These are phyloP conservation scores for Notarius quadriscutis DNA, from an alignment of 2,113 vertebrate genomes.

Conservation along the genomic window DNA sequence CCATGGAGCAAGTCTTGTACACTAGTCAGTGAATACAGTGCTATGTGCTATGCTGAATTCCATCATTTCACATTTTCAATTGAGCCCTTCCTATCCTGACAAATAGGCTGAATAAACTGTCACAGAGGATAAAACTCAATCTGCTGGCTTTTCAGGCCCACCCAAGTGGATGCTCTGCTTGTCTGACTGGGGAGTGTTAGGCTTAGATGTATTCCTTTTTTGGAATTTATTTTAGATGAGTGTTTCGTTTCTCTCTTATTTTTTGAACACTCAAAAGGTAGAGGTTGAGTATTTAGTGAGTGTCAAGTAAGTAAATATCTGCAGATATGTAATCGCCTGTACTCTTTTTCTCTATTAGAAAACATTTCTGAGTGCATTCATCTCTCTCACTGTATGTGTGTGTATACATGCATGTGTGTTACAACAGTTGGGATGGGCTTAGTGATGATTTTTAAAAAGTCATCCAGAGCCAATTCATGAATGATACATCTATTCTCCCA, in stretches of 20 bases:
- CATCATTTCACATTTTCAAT: conserved; percentile 19
- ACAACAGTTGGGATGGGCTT: conserved; percentile 20
- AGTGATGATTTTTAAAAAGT: conserved; percentile 32
- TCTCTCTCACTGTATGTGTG: not conserved
- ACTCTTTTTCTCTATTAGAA: not conserved
- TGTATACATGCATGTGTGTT: not conserved
- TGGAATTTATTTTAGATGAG: not conserved
- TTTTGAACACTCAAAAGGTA: not conserved
- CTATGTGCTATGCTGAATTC: conserved; percentile 22
- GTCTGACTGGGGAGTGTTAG: conserved; percentile 8
- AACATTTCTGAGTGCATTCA: not conserved
- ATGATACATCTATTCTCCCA: conserved; percentile 33
- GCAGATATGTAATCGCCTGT: not conserved
- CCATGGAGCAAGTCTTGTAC: conserved; percentile 18
- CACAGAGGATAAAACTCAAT: conserved; percentile 39
- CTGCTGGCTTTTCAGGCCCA: conserved; percentile 22
- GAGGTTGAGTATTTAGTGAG: not conserved
- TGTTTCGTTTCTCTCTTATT: not conserved
- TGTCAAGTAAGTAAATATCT: not conserved
- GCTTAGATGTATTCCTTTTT: conserved; percentile 3
- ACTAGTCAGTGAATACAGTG: not conserved
- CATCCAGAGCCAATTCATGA: conserved; percentile 38
- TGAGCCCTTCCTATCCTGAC: conserved; percentile 25
- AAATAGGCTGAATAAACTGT: conserved; percentile 30
- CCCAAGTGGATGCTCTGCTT: conserved; percentile 23